Percentiles rank a stretch among this genome's conserved stretches.
Conservation (phyloP, 2,797 vertebrate species). For the Erpetoichthys calabaricus region DNA sequence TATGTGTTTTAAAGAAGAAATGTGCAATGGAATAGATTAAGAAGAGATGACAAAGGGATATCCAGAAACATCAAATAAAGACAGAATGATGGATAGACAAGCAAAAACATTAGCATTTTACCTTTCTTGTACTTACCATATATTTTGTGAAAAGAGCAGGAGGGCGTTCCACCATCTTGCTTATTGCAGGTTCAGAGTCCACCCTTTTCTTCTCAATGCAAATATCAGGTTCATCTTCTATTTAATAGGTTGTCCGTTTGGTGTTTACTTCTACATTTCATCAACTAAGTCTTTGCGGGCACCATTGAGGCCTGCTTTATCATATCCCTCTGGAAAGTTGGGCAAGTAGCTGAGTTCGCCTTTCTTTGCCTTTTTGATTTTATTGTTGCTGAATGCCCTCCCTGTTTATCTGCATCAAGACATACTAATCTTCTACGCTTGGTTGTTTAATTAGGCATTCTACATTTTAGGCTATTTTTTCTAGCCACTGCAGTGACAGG, state of each 20-base stretch:
- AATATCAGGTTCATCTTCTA: slow-evolving; percentile 15
- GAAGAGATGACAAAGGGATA: no score
- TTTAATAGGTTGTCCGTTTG: slow-evolving; percentile 8
- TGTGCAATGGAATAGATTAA: no score
- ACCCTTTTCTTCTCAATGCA: slow-evolving; percentile 10
- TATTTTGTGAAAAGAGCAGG: slow-evolving; percentile 11
- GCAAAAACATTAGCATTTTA: no score
- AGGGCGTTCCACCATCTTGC: slow-evolving; percentile 9
- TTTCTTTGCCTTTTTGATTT: slow-evolving; percentile 13
- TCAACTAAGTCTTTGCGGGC: slow-evolving; percentile 4
- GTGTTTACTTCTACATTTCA: slow-evolving; percentile 9
- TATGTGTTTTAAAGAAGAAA: no score
- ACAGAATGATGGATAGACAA: no score
- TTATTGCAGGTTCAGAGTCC: slow-evolving; percentile 13
- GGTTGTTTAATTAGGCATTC: slow-evolving; percentile 12
- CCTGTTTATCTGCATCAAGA: slow-evolving; percentile 5
- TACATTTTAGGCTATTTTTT: slow-evolving; percentile 12
- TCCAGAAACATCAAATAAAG: no score
- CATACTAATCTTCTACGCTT: slow-evolving; percentile 5
- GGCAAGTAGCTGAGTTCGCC: slow-evolving; percentile 12
- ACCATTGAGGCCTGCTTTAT: slow-evolving; percentile 6
- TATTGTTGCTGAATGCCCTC: slow-evolving; percentile 6
- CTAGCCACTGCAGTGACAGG: slow-evolving; percentile 7
- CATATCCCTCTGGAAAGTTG: slow-evolving; percentile 10
- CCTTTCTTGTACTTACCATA: slow-evolving; percentile 6